Evolutionary conservation across 2,797 vertebrate species (phyloP).

Genomic region (Phylloscopus collybita): DNA sequence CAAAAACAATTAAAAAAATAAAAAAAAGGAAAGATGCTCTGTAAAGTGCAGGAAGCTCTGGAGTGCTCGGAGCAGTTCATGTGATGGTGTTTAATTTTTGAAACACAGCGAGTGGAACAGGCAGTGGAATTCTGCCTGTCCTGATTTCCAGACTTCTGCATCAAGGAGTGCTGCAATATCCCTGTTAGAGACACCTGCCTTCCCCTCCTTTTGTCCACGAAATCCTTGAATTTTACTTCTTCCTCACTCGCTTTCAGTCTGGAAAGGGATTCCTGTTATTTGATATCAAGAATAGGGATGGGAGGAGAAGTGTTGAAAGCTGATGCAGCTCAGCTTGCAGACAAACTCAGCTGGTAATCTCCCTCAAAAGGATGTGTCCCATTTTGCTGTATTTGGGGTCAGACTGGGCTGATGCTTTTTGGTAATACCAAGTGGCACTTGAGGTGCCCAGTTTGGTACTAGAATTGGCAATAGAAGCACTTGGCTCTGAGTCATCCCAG

Average conservation of each 20-base stretch:
- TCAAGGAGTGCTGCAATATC: accelerated
- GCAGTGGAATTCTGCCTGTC: not conserved
- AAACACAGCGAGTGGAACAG: not conserved
- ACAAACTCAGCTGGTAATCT: not conserved
- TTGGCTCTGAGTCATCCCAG: not conserved
- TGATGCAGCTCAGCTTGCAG: not conserved
- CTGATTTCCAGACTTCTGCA: not conserved
- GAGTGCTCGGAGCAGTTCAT: not conserved
- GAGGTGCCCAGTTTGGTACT: not conserved
- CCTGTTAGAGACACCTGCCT: not conserved
- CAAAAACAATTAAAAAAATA: not conserved
- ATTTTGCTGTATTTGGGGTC: not conserved
- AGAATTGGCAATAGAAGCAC: not conserved
- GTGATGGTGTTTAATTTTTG: conserved; percentile 3
- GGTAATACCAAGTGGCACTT: not conserved
- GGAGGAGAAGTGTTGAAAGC: not conserved
- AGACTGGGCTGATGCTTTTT: not conserved
- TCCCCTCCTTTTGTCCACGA: not conserved
- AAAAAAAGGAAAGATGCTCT: not conserved
- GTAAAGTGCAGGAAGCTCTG: not conserved
- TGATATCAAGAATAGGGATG: not conserved
- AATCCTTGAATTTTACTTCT: not conserved
- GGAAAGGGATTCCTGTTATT: not conserved
- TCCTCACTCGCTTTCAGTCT: not conserved
- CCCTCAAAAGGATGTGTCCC: not conserved